These are phyloP conservation scores for Actinernus sp. DNA, from an alignment of 92 coral and sea anemone species.

Conservation along the genomic window DNA sequence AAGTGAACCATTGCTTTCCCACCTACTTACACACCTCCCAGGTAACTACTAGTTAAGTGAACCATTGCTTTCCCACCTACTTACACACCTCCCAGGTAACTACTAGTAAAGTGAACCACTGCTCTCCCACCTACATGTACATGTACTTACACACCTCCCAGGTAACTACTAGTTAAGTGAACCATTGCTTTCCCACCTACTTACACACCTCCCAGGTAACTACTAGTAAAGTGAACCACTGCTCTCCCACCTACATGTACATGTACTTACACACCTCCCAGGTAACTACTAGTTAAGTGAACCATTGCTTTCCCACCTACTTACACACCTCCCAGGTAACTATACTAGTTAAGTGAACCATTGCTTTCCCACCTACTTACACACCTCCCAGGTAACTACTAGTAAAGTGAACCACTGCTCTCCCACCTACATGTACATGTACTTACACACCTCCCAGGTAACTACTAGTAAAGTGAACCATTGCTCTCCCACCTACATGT, in stretches of 20 bases:
- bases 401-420: background rate
- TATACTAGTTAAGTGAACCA: constrained; percentile 27
- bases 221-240: background rate
- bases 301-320: background rate
- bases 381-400: constrained; percentile 65
- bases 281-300: background rate
- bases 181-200: too few species aligned
- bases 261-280: background rate
- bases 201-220: background rate
- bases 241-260: background rate
- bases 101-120: constrained; percentile 8
- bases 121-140: constrained; percentile 33
- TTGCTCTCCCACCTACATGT: background rate
- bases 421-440: background rate
- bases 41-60: too few species aligned
- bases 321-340: background rate
- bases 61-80: too few species aligned
- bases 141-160: constrained; percentile 60
- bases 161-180: constrained; percentile 35
- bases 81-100: background rate
- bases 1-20: background rate
- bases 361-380: constrained; percentile 65
- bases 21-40: constrained; percentile 1
- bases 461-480: background rate
- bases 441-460: background rate